Evolutionary conservation across 1,140 invertebrate species (phyloP).

Genomic region (Meteorus sp.): DNA sequence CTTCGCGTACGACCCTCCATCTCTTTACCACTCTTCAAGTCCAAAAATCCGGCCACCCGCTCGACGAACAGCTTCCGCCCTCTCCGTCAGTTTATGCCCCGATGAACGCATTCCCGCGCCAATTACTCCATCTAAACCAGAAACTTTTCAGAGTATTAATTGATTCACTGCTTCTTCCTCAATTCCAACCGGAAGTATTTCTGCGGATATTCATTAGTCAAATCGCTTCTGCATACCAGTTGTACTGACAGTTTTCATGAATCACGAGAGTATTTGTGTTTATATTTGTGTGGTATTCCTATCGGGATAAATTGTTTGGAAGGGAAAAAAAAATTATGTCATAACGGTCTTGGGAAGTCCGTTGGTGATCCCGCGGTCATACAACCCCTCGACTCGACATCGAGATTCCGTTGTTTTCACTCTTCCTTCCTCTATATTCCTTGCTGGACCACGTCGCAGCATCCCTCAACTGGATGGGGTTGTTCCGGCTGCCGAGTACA

Average conservation of each 20-base stretch:
- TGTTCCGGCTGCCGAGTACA: conserved; percentile 20
- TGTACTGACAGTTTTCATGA: no score
- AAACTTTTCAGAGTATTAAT: conserved; percentile 49
- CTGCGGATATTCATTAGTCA: not conserved
- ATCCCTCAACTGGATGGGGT: conserved; percentile 25
- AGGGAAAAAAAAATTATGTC: not conserved
- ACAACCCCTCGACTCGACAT: conserved; percentile 13
- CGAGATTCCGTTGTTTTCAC: conserved; percentile 21
- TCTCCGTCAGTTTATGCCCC: conserved; percentile 48
- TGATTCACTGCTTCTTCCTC: conserved; percentile 42
- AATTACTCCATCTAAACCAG: conserved; percentile 50
- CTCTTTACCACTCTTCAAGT: conserved; percentile 27
- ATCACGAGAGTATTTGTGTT: no score
- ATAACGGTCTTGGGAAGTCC: conserved; percentile 16
- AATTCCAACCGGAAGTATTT: not conserved
- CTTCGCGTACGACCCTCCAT: conserved; percentile 34
- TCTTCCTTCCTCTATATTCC: conserved; percentile 27
- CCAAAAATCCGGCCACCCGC: conserved; percentile 32
- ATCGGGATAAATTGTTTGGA: not conserved
- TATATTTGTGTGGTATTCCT: conserved; percentile 2
- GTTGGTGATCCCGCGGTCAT: conserved; percentile 20
- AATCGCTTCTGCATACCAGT: not conserved
- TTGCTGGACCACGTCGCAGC: conserved; percentile 28
- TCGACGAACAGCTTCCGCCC: conserved; percentile 30
- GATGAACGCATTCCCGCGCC: conserved; percentile 52